Conservation (phyloP, 2,888 invertebrate species). For the Thelaira solivaga region DNA sequence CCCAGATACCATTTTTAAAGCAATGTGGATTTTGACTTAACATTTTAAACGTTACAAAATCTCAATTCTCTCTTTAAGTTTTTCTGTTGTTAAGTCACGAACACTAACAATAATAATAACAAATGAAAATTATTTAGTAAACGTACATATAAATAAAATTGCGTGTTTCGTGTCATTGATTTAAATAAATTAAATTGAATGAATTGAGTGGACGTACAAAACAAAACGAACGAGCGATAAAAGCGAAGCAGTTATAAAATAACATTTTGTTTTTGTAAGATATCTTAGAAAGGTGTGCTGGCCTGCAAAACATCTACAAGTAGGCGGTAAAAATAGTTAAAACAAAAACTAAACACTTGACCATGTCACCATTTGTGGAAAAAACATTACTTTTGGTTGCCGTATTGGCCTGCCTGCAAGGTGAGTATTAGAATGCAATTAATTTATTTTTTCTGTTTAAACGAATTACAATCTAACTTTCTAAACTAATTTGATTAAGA, state of each 20-base stretch:
- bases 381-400: conserved; percentile 74
- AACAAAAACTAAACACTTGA: conserved; percentile 53
- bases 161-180: conserved; percentile 55
- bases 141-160: conserved; percentile 9
- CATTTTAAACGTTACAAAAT: conserved; percentile 59
- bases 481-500: conserved; percentile 26
- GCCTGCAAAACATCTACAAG: conserved; percentile 4
- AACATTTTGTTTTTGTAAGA: background rate
- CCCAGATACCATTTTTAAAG: conserved; percentile 26
- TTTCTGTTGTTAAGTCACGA: conserved; percentile 32
- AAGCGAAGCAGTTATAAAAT: background rate
- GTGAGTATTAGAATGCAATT: conserved; percentile 65
- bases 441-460: background rate
- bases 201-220: conserved; percentile 8
- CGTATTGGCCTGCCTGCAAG: conserved; percentile 74
- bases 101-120: background rate
- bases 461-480: background rate
- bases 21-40: conserved; percentile 63
- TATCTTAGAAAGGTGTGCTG: background rate
- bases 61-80: conserved; percentile 39
- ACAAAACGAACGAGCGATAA: background rate
- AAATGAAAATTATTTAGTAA: background rate
- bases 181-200: conserved; percentile 39
- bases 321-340: conserved; percentile 5
- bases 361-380: conserved; percentile 75